Base-by-base conservation (phyloP, 2,888 invertebrate species). In the Trachelus tabidus region DNA sequence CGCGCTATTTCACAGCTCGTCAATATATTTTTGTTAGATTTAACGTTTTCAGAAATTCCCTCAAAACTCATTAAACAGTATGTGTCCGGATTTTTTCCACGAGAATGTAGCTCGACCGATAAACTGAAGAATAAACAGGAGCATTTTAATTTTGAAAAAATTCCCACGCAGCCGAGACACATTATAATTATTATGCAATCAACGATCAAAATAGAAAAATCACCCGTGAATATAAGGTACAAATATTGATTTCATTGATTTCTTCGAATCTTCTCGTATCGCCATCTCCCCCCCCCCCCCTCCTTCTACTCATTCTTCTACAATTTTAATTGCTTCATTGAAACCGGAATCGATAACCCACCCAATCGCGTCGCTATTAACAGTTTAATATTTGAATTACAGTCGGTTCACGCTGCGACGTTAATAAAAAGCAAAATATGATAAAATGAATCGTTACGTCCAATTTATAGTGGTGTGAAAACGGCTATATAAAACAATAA, bases 221-320 rank as follows among this genome's bases (percentile, higher is more conserved):
- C 23, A 6, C 1, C 6, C 23, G 23, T 56, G 56, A 2, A 23
- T 56, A 23, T 9, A 9, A 23, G 23, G 9, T 6, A 23, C 15
- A 40, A 40, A 15, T 40, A 4, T 34, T 4, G 33, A 31, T 23
- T 23, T 6, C 15, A 40, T 40, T 40, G 6, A 56, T 56, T 23
- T 23, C 9, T 56, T 23, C 2, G 0, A 56, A 56, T 56, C 9
- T 56, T 56, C 9, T 56, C 23, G 15, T 23, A 23, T 40, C 15
- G 1, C 12, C 12, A 12, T 33, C 3, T 1, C 1, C 4, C 37
- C 37, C 12, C 6, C 0, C 23, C 9, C 56, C 23, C 15, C 23
- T 1, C 0, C 15, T 15, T 2, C 15, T 9, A 0, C 1, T 56
- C 6, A n/a, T n/a, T n/a, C n/a, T n/a, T n/a, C n/a, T n/a, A n/a